Evolutionary conservation across 1,140 invertebrate genomes (phyloP).

Genomic region (Bombus confusus): DNA sequence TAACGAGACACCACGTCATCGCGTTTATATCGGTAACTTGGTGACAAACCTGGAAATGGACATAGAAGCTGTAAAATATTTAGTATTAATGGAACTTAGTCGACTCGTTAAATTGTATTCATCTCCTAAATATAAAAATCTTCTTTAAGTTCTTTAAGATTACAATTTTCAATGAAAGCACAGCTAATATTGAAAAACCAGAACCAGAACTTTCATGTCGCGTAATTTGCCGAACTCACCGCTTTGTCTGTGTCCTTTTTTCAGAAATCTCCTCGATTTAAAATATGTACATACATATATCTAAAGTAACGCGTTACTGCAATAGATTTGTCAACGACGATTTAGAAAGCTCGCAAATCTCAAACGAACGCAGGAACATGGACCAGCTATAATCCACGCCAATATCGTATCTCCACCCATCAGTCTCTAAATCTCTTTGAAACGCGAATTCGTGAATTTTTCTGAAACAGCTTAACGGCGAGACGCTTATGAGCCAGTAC

Average conservation of each 20-base stretch:
- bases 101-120: too few species aligned
- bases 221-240: background rate
- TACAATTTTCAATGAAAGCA: too few species aligned
- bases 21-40: too few species aligned
- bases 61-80: too few species aligned
- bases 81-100: too few species aligned
- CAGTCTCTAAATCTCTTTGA: conserved; percentile 11
- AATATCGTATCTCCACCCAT: too few species aligned
- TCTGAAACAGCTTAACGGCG: background rate
- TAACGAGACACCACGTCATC: too few species aligned
- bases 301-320: background rate
- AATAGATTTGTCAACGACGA: background rate
- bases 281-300: background rate
- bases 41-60: too few species aligned
- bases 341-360: background rate
- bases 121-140: background rate
- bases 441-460: conserved; percentile 22
- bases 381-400: background rate
- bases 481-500: conserved; percentile 2
- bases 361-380: background rate
- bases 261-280: background rate
- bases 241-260: background rate
- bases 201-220: background rate
- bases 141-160: background rate
- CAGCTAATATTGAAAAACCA: background rate